Conservation (phyloP, 2,888 invertebrate genomes). For the Penaeus monodon region DNA sequence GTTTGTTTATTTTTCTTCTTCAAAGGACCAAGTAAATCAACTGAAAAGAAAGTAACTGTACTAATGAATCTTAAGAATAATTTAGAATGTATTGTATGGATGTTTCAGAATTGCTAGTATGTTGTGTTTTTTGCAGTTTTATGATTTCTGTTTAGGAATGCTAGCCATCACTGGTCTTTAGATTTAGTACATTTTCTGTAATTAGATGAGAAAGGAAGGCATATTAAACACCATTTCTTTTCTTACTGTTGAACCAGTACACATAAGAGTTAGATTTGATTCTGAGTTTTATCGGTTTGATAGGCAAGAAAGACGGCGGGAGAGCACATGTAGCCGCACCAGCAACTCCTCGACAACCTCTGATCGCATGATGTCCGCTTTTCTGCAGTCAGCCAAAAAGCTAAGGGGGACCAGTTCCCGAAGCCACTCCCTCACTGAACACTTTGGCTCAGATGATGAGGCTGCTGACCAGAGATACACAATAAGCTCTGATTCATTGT, state of each 20-base stretch:
- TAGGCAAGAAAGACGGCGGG: constrained; percentile 30
- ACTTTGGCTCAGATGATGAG: constrained; percentile 47
- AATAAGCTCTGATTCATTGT: constrained; percentile 50
- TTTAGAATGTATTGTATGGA: no score
- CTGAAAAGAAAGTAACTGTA: background rate
- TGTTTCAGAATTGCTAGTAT: no score
- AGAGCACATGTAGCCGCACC: constrained; percentile 49
- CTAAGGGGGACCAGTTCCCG: constrained; percentile 26
- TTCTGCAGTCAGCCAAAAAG: constrained; percentile 67
- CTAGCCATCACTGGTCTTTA: no score
- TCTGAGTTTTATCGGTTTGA: background rate
- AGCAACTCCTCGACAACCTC: constrained; percentile 59
- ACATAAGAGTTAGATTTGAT: no score
- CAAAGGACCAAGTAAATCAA: background rate
- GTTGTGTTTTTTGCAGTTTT: no score
- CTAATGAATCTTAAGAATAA: no score
- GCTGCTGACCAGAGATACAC: constrained; percentile 42
- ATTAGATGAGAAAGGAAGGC: no score
- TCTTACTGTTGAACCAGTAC: no score
- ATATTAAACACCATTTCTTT: no score
- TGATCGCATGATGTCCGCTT: constrained; percentile 67
- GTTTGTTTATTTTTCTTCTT: no score
- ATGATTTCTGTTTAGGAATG: no score
- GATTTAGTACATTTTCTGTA: no score
- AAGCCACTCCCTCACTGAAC: constrained; percentile 48